Base-by-base conservation (phyloP, 1,140 invertebrate genomes). In the Bombus pyrosoma region DNA sequence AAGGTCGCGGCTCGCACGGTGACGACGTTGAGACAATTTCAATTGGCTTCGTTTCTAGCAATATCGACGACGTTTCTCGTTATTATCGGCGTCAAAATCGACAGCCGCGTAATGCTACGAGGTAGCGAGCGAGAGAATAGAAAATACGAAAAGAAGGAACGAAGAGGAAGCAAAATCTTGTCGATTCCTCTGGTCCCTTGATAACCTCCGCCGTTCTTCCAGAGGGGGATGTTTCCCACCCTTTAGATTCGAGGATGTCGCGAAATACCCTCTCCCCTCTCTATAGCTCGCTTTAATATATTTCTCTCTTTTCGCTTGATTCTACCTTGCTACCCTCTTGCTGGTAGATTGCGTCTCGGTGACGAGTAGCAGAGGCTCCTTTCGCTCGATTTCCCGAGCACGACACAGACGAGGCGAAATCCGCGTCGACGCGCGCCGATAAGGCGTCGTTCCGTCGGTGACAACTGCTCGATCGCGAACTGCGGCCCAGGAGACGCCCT, bases 301-400 rank as follows among this genome's bases (percentile, higher is more conserved):
- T 83, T 83, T 83, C 81, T 66, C 41, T 66, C 72, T 75, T 83
- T 75, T 47, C 59, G 71, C 41, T 41, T 25, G 81, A 74, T 83
- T 66, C 28, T 72, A 82, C 57, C 81, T 41, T 22, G 57, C 80
- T 28, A 53, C 25, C 41, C 43, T 34, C 43, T 41, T 10, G 39
- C 9, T 64, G 57, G 37, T 47, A 82, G 53, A 73, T 82, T 74
- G 80, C 39, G 79, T 12, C 68, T 72, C 59, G 79, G 79, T 81
- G 79, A 81, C 79, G 57, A 43, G n/a, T 10, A 53, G 47, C 53
- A 25, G 57, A 34, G 62, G 32, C 15, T 75, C 25, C 59, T 83
- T 53, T 82, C 57, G 59, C 72, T 83, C 72, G 81, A 83, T 75
- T 83, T 83, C 81, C 47, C 18, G 18, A 53, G 47, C n/a, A 22